Percentiles rank a stretch among this genome's conserved stretches.
Conservation (phyloP, 2,113 vertebrate species). For the Noctilio leporinus region DNA sequence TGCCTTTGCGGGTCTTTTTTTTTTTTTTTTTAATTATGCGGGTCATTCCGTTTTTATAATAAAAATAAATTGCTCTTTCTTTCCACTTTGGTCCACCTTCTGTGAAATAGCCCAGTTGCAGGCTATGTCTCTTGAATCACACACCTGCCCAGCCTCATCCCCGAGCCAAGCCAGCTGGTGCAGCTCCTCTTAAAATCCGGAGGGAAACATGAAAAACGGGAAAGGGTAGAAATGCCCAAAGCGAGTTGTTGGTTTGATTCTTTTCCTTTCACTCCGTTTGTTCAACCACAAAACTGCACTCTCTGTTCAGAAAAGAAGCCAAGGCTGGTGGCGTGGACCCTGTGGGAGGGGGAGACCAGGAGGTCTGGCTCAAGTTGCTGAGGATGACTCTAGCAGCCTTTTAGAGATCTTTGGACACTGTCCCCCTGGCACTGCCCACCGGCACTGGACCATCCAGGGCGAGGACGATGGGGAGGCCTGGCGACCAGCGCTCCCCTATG, state of each 20-base stretch:
- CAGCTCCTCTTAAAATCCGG: neutral
- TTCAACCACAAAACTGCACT: neutral
- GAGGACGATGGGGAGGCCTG: accelerated
- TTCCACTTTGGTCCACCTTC: neutral
- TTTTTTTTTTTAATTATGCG: neutral
- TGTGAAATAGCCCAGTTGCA: neutral
- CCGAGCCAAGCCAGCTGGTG: accelerated
- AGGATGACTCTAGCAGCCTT: accelerated
- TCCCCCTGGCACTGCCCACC: accelerated
- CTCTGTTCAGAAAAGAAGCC: neutral
- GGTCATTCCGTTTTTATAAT: neutral
- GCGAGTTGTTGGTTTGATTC: neutral
- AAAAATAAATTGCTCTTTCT: neutral
- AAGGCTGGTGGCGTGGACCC: neutral
- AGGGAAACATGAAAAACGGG: accelerated
- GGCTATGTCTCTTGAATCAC: neutral
- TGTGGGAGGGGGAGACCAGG: accelerated
- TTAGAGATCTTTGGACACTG: too few species aligned
- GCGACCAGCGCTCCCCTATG: accelerated
- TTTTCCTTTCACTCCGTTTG: neutral
- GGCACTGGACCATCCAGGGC: accelerated
- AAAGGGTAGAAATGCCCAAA: accelerated
- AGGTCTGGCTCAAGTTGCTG: neutral
- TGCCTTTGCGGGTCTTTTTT: accelerated
- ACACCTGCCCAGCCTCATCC: neutral